Conservation (phyloP, 2,797 vertebrate genomes). For the Enteromius afrohamiltoni region DNA sequence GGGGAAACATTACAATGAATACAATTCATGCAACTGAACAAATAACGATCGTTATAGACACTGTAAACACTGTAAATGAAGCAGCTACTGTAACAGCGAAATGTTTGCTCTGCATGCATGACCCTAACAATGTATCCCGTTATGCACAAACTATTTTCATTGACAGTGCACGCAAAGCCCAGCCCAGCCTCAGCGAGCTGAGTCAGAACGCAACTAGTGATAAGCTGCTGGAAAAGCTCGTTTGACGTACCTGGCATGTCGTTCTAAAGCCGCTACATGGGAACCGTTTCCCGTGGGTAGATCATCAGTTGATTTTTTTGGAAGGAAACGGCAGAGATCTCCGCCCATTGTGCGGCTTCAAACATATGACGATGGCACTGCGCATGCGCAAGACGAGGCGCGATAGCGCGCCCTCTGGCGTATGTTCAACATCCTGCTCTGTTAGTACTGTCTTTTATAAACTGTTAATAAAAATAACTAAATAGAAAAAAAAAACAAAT, state of each 20-base stretch:
- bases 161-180: conserved; percentile 31
- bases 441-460: not conserved
- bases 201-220: conserved; percentile 7
- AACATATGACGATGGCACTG: not conserved
- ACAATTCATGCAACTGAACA: not conserved
- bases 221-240: not conserved
- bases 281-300: conserved; percentile 19
- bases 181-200: conserved; percentile 7
- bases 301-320: conserved; percentile 35
- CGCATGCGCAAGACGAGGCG: conserved; percentile 46
- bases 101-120: not conserved
- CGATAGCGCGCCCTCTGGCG: not conserved
- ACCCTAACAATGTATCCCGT: not conserved
- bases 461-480: not conserved
- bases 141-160: conserved; percentile 33
- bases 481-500: not conserved
- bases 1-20: not conserved
- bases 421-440: not conserved
- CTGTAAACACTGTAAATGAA: not conserved
- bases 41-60: not conserved
- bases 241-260: conserved; percentile 43
- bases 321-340: conserved; percentile 43
- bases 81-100: not conserved
- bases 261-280: conserved; percentile 6
- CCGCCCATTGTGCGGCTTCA: conserved; percentile 53